phyloP scores from a whole-genome alignment of 2,113 vertebrate genomes.

The Paramormyrops kingsleyae region DNA sequence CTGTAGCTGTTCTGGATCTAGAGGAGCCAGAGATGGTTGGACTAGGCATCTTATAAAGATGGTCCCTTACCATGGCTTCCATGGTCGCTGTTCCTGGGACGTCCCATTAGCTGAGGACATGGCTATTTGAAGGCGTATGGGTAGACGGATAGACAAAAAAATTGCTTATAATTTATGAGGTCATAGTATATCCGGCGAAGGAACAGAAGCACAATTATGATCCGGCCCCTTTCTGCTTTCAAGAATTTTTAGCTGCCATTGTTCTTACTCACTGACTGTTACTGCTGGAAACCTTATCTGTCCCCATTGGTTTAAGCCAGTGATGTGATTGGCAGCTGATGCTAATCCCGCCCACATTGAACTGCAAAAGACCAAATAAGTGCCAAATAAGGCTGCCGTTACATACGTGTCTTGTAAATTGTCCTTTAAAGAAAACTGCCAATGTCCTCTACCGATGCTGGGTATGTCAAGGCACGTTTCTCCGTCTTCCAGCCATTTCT shows the following conservation, averaged over 20 bases:
- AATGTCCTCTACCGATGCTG: not conserved
- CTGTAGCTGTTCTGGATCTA: not conserved
- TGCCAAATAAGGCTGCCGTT: not conserved
- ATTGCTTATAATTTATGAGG: not conserved
- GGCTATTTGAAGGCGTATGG: not conserved
- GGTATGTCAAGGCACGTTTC: not conserved
- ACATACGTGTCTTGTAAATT: not conserved
- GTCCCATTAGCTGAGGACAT: not conserved
- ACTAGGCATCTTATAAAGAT: not conserved
- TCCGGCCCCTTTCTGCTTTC: not conserved
- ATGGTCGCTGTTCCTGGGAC: not conserved
- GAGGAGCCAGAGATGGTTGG: not conserved
- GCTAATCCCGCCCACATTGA: not conserved
- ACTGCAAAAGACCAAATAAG: not conserved
- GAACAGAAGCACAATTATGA: not conserved
- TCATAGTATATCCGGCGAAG: not conserved
- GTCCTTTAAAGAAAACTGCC: not conserved
- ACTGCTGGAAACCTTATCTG: not conserved
- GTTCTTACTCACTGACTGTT: not conserved
- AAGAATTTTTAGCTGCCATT: not conserved
- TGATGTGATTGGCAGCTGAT: not conserved
- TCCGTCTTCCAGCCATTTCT: not conserved
- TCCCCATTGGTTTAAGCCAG: not conserved
- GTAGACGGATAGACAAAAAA: not conserved
- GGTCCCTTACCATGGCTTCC: not conserved